Percentiles rank a stretch among this genome's conserved stretches.
Evolutionary conservation across 2,113 vertebrate species (phyloP).

Genomic region (Neomonachus schauinslandi): DNA sequence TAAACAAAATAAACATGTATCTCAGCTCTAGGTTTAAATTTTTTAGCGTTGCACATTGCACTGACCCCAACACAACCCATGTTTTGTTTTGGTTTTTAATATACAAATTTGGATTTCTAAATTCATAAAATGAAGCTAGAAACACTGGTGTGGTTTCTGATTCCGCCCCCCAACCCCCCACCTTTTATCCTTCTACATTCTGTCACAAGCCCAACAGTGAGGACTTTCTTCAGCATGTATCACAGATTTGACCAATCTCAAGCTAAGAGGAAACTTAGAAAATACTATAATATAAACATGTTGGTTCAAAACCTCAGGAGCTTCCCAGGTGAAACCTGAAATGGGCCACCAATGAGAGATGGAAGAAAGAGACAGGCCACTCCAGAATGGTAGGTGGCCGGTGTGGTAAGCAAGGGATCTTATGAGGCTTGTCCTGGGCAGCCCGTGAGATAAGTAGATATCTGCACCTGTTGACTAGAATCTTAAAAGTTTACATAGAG

Average conservation of each 20-base stretch:
- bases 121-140: background rate
- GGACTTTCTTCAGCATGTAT: background rate
- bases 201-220: background rate
- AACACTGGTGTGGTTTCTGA: background rate
- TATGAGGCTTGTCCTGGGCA: background rate
- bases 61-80: background rate
- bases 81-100: background rate
- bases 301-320: background rate
- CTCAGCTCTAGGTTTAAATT: background rate
- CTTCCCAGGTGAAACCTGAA: background rate
- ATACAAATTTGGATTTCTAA: background rate
- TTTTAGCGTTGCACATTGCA: background rate
- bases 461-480: background rate
- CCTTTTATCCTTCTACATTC: background rate
- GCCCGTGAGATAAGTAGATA: background rate
- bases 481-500: background rate
- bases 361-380: background rate
- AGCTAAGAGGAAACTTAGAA: background rate
- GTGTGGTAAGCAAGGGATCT: background rate
- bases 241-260: background rate
- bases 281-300: background rate
- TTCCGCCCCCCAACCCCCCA: background rate
- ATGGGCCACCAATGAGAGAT: rapidly evolving
- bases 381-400: too few relatives aligned
- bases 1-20: background rate